Evolutionary conservation across 2,113 vertebrate genomes (phyloP), one percentile per base, ranked within the genome.

Genomic region (Cephalopterus ornatus): DNA sequence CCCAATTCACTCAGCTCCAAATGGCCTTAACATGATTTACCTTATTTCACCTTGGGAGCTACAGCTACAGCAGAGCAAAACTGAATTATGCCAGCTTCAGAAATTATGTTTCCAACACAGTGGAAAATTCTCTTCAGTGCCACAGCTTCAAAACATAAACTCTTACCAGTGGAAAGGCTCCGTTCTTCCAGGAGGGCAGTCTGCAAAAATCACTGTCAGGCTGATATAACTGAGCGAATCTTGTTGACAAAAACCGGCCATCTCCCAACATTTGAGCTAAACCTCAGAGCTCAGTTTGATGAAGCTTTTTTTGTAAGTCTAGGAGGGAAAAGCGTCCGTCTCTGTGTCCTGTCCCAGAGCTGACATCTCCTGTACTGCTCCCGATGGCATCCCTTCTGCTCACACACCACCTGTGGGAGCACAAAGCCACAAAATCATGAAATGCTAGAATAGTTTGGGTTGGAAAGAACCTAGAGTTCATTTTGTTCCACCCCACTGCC

Each of bases 241-340:
- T 37, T 20, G 58, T 46, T n/a, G 35, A 78, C 26, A 46, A 52
- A 61, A 39, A 0, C 6, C 23, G 55, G 28, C 16, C 47, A 3
- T 17, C 26, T 59, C 42, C 42, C 53, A 59, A 41, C 30, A 24
- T 68, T 67, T 50, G 28, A 46, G 53, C 41, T 24, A 35, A 76
- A 68, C 33, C 32, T 39, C 35, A 17, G 30, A 46, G 59, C 33
- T 23, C 12, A 8, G 5, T 5, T 73, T 59, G 20, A 13, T 4
- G 27, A 24, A 19, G 33, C 2, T 32, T 27, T 62, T 53, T 55
- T 58, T 39, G 9, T 44, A 91, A 86, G 55, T 39, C 50, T 61
- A 52, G 26, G 47, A 50, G 27, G 27, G 21, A 33, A 50, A 66
- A 22, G 3, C 3, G 0, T 44, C 37, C 0, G 0, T n/a, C 13